Conservation (phyloP, 2,113 vertebrate genomes). For the Lampris megalopsis region DNA sequence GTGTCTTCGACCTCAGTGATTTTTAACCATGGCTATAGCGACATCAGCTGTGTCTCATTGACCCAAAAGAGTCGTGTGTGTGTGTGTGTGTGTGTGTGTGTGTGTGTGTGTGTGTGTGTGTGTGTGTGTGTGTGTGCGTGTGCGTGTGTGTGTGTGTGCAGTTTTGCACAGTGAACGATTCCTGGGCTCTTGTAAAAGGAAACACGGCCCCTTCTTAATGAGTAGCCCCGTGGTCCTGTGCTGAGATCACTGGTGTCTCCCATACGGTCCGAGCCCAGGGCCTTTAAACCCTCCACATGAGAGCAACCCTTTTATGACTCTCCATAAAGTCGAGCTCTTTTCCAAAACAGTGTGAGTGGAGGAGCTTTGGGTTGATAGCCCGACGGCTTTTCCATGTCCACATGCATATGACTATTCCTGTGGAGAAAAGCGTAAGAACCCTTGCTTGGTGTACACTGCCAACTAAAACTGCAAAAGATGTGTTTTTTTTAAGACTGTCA, state of each 20-base stretch:
- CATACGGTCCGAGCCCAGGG: not conserved
- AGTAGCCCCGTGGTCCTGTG: not conserved
- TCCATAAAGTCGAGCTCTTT: not conserved
- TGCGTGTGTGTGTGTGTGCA: no score
- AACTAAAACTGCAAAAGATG: conserved; percentile 67
- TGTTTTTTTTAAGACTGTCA: conserved; percentile 53
- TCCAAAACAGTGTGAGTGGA: not conserved
- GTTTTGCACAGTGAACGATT: conserved; percentile 18
- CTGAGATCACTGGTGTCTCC: conserved; percentile 9
- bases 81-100: no score
- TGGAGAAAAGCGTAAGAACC: conserved; percentile 30
- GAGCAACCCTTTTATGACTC: not conserved
- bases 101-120: no score
- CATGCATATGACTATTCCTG: conserved; percentile 18
- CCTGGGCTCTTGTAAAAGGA: not conserved
- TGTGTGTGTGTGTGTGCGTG: no score
- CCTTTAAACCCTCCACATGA: conserved; percentile 1
- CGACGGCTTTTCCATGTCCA: conserved; percentile 18
- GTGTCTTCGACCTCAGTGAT: no score
- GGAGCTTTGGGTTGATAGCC: not conserved
- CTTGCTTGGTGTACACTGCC: conserved; percentile 39
- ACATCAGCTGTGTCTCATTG: not conserved
- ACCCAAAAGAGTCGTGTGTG: not conserved
- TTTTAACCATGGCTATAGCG: not conserved
- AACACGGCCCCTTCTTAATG: not conserved